Evolutionary conservation across 2,888 invertebrate genomes (phyloP).

Genomic region (Ctenicera cuprea): DNA sequence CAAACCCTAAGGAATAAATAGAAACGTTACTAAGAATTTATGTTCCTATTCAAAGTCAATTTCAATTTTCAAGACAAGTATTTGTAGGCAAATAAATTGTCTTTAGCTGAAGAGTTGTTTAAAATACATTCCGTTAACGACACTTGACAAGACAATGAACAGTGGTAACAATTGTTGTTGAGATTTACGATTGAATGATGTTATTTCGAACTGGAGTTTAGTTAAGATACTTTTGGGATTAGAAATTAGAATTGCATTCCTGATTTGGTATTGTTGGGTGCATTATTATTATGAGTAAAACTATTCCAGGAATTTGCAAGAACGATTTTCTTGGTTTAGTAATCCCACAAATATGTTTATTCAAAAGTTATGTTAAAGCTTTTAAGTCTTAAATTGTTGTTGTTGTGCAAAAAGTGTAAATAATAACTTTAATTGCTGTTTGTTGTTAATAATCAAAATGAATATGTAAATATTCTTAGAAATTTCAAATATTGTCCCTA

Average conservation of each 20-base stretch:
- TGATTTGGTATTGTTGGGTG: too few relatives aligned
- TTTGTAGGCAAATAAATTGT: slow-evolving; percentile 46
- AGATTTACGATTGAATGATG: slow-evolving; percentile 23
- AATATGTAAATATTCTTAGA: too few relatives aligned
- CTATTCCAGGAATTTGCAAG: too few relatives aligned
- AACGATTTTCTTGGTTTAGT: too few relatives aligned
- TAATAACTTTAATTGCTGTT: too few relatives aligned
- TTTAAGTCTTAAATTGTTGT: too few relatives aligned
- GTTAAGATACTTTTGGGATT: not conserved
- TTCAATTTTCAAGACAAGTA: slow-evolving; percentile 46
- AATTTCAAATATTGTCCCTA: too few relatives aligned
- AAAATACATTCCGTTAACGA: slow-evolving; percentile 43
- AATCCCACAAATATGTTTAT: too few relatives aligned
- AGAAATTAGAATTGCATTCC: not conserved
- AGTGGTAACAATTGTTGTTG: slow-evolving; percentile 36
- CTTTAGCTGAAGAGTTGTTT: slow-evolving; percentile 27
- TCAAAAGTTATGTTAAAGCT: too few relatives aligned
- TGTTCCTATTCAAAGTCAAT: slow-evolving; percentile 55
- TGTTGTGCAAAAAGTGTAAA: too few relatives aligned
- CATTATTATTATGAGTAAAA: too few relatives aligned
- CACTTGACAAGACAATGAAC: slow-evolving; percentile 48
- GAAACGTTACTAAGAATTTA: slow-evolving; percentile 56
- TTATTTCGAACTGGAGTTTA: slow-evolving; percentile 25
- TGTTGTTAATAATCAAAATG: too few relatives aligned
- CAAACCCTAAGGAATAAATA: slow-evolving; percentile 40